Evolutionary conservation across 2,888 invertebrate species (phyloP).

Genomic region (Chrysodeixis includens): DNA sequence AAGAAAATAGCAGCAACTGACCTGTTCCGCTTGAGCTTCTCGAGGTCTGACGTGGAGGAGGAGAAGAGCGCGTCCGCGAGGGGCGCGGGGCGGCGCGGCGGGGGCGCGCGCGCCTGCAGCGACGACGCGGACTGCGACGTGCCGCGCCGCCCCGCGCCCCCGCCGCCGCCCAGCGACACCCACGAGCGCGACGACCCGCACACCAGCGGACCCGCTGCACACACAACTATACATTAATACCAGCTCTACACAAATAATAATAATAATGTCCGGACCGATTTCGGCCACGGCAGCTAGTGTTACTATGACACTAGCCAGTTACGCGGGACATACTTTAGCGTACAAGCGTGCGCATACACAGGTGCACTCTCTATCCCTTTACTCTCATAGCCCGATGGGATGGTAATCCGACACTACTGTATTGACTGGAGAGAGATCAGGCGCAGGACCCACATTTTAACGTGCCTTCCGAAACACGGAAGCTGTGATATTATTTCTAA

Average conservation of each 20-base stretch:
- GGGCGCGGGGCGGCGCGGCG: constrained; percentile 55
- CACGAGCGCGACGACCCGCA: constrained; percentile 54
- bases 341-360: no score
- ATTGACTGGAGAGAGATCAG: no score
- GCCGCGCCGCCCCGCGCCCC: constrained; percentile 37
- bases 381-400: no score
- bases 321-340: no score
- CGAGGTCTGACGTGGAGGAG: constrained; percentile 79
- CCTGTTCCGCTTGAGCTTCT: constrained; percentile 76
- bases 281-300: no score
- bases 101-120: constrained; percentile 62
- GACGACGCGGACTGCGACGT: constrained; percentile 66
- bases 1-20: constrained; percentile 18
- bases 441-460: no score
- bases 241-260: neutral
- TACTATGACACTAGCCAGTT: no score
- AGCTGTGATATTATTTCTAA: no score
- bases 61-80: constrained; percentile 70
- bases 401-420: no score
- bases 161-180: constrained; percentile 44
- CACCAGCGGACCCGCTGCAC: constrained; percentile 39
- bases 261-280: no score
- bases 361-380: no score
- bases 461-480: no score
- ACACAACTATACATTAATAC: neutral